Percentiles rank a stretch among this genome's conserved stretches.
Conservation (phyloP, 1,140 invertebrate species). For the Apis dorsata region DNA sequence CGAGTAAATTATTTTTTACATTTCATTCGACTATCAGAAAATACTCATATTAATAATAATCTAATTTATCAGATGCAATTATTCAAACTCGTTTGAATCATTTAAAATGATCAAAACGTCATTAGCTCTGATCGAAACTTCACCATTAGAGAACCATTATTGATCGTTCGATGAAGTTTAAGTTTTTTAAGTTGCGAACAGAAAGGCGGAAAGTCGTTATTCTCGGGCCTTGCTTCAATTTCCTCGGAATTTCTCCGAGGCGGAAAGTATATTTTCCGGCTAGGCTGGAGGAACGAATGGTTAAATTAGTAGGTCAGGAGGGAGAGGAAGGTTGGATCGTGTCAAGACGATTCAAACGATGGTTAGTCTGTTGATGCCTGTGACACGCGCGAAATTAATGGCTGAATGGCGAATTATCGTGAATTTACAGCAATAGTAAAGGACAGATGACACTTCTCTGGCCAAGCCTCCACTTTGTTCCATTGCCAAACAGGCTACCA, state of each 20-base stretch:
- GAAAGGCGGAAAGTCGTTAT: background rate
- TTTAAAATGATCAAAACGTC: too few relatives aligned
- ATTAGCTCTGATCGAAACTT: background rate
- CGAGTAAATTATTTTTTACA: too few relatives aligned
- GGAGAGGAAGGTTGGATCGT: constrained; percentile 37
- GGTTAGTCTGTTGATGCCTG: constrained; percentile 63
- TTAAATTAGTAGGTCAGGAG: constrained; percentile 47
- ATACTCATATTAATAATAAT: too few relatives aligned
- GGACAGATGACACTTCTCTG: constrained; percentile 44
- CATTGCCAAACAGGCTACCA: background rate
- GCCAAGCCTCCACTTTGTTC: constrained; percentile 11
- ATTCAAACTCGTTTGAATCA: too few relatives aligned
- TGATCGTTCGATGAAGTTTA: background rate
- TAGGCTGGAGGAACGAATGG: constrained; percentile 25
- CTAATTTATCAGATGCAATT: too few relatives aligned
- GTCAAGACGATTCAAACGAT: constrained; percentile 58
- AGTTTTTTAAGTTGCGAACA: background rate
- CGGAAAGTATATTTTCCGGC: constrained; percentile 33
- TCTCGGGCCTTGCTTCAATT: constrained; percentile 9
- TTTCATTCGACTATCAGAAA: too few relatives aligned
- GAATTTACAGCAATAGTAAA: constrained; percentile 49
- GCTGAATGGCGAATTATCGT: constrained; percentile 60
- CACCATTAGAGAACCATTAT: too few relatives aligned
- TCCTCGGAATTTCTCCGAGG: constrained; percentile 16
- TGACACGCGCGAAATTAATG: constrained; percentile 65